Conservation (phyloP, 2,888 invertebrate genomes). For the Cabera pusaria region DNA sequence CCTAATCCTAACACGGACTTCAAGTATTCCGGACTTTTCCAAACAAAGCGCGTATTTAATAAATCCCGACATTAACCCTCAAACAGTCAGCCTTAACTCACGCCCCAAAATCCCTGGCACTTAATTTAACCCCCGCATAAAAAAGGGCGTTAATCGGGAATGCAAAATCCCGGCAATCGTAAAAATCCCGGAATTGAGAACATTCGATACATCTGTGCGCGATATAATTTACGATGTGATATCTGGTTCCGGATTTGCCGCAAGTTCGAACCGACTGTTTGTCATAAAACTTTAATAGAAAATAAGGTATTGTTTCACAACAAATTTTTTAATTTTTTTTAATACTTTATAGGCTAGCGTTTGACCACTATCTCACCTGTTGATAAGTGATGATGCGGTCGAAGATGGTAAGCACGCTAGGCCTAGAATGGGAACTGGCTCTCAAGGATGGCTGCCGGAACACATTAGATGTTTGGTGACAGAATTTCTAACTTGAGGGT, state of each 20-base stretch:
- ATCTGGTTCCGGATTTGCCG: slow-evolving; percentile 25
- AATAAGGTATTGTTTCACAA: no score
- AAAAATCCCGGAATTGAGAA: slow-evolving; percentile 41
- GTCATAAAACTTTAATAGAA: no score
- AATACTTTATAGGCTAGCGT: no score
- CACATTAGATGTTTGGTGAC: no score
- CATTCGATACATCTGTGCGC: slow-evolving; percentile 57
- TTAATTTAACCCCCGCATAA: slow-evolving; percentile 22
- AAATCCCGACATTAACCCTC: slow-evolving; percentile 16
- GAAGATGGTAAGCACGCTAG: no score
- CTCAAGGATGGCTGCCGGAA: neutral
- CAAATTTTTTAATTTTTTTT: no score
- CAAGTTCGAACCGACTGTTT: no score
- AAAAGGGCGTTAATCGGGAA: slow-evolving; percentile 30
- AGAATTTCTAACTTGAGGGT: no score
- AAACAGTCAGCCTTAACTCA: slow-evolving; percentile 17
- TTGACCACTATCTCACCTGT: no score
- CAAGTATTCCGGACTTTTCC: neutral
- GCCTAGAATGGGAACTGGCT: no score
- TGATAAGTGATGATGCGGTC: no score
- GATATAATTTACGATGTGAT: slow-evolving; percentile 49
- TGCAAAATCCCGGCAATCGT: slow-evolving; percentile 41
- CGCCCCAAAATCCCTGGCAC: slow-evolving; percentile 17
- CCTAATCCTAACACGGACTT: no score
- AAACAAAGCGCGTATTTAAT: slow-evolving; percentile 9